phyloP scores from a whole-genome alignment of 1,140 invertebrate species.

The Phthorimaea operculella region DNA sequence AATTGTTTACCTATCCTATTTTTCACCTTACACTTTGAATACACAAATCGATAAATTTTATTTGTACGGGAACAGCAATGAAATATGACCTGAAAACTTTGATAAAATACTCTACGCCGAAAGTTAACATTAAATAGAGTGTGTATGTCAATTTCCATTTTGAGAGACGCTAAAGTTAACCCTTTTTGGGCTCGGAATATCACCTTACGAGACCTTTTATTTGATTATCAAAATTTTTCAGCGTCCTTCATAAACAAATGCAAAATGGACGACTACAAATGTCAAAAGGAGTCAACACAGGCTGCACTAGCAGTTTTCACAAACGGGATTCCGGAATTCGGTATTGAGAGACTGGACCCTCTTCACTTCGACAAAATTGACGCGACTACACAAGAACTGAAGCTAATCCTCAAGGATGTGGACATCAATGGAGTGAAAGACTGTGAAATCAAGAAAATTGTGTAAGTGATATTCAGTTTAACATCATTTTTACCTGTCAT shows the following conservation, averaged over 20 bases:
- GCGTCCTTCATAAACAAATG: conserved; percentile 19
- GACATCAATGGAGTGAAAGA: conserved; percentile 20
- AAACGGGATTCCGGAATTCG: conserved; percentile 20
- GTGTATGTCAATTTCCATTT: no score
- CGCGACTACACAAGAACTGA: conserved; percentile 17
- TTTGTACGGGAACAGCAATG: no score
- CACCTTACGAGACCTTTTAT: not conserved
- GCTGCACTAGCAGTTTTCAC: conserved; percentile 15
- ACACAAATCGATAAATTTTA: no score
- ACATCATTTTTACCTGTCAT: no score
- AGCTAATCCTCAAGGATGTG: conserved; percentile 18
- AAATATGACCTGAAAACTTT: no score
- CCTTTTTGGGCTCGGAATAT: no score
- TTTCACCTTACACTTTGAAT: no score
- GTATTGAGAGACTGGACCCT: conserved; percentile 21
- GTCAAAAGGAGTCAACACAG: conserved; percentile 15
- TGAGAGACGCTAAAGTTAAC: no score
- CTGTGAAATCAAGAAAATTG: conserved; percentile 21
- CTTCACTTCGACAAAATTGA: conserved; percentile 17
- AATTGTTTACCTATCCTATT: no score
- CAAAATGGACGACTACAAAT: conserved; percentile 15
- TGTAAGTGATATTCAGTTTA: conserved; percentile 12
- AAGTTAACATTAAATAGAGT: no score
- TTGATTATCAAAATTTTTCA: conserved; percentile 8
- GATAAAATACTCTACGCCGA: no score